These are phyloP conservation scores for Microcaecilia unicolor DNA, from an alignment of 2,797 vertebrate genomes.

Conservation along the genomic window DNA sequence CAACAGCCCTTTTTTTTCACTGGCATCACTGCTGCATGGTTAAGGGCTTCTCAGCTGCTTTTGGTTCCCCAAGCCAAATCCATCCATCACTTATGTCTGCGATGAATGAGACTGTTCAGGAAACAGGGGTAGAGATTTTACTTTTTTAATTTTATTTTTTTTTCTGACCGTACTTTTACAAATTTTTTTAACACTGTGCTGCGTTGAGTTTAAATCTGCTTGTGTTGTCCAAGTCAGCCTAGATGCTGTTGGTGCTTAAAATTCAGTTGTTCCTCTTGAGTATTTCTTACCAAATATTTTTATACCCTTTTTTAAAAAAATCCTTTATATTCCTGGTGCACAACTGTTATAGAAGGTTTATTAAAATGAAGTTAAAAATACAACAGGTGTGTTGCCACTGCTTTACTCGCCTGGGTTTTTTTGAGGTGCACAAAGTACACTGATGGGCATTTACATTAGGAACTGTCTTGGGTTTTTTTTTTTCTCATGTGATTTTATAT, in stretches of 20 bases:
- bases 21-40: no score
- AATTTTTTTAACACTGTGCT: slow-evolving; percentile 20
- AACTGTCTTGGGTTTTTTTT: slow-evolving; percentile 9
- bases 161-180: slow-evolving; percentile 4
- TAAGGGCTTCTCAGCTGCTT: no score
- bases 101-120: no score
- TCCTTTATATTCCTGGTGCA: slow-evolving; percentile 12
- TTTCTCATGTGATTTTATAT: no score
- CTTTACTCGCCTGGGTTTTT: slow-evolving; percentile 1
- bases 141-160: no score
- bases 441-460: neutral
- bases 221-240: slow-evolving; percentile 5
- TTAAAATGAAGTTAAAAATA: neutral
- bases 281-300: slow-evolving; percentile 15
- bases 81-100: no score
- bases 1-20: slow-evolving; percentile 1
- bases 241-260: slow-evolving; percentile 1
- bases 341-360: neutral
- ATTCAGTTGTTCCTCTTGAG: slow-evolving; percentile 13
- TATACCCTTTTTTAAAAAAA: neutral
- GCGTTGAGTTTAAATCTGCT: slow-evolving; percentile 6
- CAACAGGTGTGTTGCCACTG: slow-evolving; percentile 1
- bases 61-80: no score
- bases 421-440: neutral
- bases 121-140: slow-evolving; percentile 2